These are phyloP conservation scores for Neopelma chrysocephalum DNA, from an alignment of 2,797 vertebrate genomes.

Conservation along the genomic window DNA sequence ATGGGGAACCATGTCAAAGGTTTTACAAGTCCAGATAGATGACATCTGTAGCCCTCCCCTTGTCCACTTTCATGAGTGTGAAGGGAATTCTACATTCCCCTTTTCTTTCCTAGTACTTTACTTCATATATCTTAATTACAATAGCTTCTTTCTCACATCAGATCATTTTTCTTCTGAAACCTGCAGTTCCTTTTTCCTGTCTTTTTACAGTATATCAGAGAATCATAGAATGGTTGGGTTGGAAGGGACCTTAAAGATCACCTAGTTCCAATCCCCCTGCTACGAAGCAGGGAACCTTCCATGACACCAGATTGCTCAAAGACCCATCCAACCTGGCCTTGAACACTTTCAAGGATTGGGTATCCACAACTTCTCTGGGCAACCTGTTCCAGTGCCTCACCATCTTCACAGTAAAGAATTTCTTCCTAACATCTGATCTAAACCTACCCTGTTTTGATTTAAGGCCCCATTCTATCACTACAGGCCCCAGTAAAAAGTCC, in stretches of 20 bases:
- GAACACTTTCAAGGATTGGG: background rate
- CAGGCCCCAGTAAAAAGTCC: background rate
- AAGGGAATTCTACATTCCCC: background rate
- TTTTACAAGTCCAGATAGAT: background rate
- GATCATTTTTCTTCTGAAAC: background rate
- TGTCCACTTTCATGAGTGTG: background rate
- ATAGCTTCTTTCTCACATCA: background rate
- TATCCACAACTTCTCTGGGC: background rate
- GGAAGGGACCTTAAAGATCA: background rate
- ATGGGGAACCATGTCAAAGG: background rate
- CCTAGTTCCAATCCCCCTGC: background rate
- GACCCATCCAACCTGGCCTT: background rate
- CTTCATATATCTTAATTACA: background rate
- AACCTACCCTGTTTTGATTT: background rate
- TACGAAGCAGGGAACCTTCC: background rate
- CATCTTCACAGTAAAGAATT: background rate
- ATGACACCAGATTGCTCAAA: background rate
- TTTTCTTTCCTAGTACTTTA: background rate
- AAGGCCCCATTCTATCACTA: background rate
- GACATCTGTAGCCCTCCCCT: background rate
- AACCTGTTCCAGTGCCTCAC: background rate
- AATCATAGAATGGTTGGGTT: background rate
- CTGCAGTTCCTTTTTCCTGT: background rate
- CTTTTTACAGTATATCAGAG: background rate
- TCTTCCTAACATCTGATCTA: background rate